These are phyloP conservation scores for Azorinus chamasolen DNA, from an alignment of 2,888 invertebrate species.

Conservation along the genomic window DNA sequence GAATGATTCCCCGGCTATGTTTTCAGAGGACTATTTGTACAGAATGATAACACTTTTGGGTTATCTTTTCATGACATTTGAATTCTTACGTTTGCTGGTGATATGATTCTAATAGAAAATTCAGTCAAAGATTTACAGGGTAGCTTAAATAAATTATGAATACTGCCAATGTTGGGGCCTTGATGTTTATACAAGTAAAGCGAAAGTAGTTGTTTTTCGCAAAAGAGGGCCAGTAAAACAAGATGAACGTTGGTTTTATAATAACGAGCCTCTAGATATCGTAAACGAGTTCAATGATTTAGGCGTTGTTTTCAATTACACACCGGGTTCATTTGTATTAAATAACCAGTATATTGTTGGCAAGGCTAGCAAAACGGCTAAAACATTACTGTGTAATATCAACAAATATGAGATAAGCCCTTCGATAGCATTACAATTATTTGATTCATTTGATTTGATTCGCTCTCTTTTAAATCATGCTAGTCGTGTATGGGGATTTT, in stretches of 20 bases:
- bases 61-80: no score
- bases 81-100: no score
- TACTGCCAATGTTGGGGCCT: background rate
- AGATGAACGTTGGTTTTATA: background rate
- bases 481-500: background rate
- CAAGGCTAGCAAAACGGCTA: no score
- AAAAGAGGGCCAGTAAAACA: constrained; percentile 2
- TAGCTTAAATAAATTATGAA: background rate
- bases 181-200: background rate
- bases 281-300: background rate
- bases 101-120: background rate
- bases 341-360: background rate
- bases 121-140: background rate
- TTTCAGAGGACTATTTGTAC: no score
- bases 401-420: no score
- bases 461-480: background rate
- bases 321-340: background rate
- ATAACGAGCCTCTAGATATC: background rate
- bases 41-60: no score
- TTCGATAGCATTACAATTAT: constrained; percentile 2
- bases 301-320: background rate
- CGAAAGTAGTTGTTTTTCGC: background rate
- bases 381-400: no score
- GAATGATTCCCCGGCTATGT: no score
- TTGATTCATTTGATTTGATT: background rate